Evolutionary conservation across 92 coral and sea anemone species (phyloP), one percentile per base, ranked within the genome.

Genomic region (Parazoanthus darwini): DNA sequence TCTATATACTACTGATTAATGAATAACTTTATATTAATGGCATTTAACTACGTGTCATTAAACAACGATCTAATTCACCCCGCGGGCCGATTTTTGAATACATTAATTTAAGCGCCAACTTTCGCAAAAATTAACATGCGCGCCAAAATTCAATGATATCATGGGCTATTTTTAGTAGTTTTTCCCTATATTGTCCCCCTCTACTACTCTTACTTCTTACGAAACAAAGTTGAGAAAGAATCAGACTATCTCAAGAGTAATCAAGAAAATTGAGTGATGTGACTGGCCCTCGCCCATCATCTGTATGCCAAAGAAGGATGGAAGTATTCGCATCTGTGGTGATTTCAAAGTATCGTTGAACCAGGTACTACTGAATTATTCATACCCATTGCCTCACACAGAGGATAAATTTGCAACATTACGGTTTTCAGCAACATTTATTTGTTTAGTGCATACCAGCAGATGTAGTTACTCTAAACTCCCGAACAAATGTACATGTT

Each of bases 341-440:
- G 91, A 91, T 35, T 91, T 79, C 81, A 58, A 81, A 67, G 85
- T 88, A 59, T 71, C 88, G 1, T 88, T 91, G 8, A 91, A 91
- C 37, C 91, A 82, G 75, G 82, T 91, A 37, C 88, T 88, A 44
- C 48, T 44, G 54, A 79, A 86, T 74, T 79, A 59, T 76, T 85
- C 91, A 38, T 84, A 92, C 71, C 89, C 91, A n/a, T 59, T 92
- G 72, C 88, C 89, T 1, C 80, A 83, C 79, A 91, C 88, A 0
- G 91, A 92, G 42, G 91, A 92, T 85, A 43, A 88, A 44, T 90
- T 92, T 81, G 93, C 91, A 29, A 85, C 93, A 77, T 71, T 85
- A 88, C 85, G 26, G 88, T 83, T 85, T 88, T 90, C 82, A 88
- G 91, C 87, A 92, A 85, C 89, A 85, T 90, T 78, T 91, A 92